Evolutionary conservation across 2,113 vertebrate genomes (phyloP).

Genomic region (Genyomyrus donnyi): DNA sequence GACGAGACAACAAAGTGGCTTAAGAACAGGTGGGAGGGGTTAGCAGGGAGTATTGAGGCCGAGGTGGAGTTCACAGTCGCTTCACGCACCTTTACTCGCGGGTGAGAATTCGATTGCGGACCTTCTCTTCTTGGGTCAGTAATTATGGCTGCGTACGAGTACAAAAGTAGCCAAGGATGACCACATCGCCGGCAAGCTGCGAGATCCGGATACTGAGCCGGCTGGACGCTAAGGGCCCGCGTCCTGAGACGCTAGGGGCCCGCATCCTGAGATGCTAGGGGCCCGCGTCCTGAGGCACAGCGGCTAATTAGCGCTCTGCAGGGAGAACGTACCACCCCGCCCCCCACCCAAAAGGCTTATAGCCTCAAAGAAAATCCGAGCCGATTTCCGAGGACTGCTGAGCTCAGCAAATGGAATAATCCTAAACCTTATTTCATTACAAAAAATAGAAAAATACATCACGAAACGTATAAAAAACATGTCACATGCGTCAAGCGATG

Average conservation of each 20-base stretch:
- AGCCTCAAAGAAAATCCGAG: not conserved
- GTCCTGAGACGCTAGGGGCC: not conserved
- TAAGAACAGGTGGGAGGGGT: not conserved
- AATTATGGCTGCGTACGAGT: not conserved
- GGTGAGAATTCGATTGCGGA: not conserved
- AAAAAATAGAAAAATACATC: not conserved
- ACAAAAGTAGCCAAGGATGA: not conserved
- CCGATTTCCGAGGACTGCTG: not conserved
- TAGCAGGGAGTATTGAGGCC: not conserved
- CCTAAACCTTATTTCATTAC: not conserved
- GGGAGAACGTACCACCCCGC: not conserved
- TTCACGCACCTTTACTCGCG: not conserved
- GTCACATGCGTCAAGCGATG: not conserved
- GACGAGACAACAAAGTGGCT: not conserved
- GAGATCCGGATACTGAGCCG: not conserved
- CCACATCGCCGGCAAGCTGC: not conserved
- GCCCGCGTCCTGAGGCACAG: not conserved
- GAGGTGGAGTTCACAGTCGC: not conserved
- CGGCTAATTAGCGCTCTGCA: not conserved
- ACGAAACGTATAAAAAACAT: not conserved
- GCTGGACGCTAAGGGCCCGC: not conserved
- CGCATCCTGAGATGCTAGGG: not conserved
- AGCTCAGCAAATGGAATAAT: constrained; percentile 13
- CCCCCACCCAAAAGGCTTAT: not conserved
- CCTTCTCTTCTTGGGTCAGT: not conserved